Evolutionary conservation across 2,797 vertebrate genomes (phyloP), one percentile per base, ranked within the genome.

Genomic region (Enteromius afrohamiltoni): DNA sequence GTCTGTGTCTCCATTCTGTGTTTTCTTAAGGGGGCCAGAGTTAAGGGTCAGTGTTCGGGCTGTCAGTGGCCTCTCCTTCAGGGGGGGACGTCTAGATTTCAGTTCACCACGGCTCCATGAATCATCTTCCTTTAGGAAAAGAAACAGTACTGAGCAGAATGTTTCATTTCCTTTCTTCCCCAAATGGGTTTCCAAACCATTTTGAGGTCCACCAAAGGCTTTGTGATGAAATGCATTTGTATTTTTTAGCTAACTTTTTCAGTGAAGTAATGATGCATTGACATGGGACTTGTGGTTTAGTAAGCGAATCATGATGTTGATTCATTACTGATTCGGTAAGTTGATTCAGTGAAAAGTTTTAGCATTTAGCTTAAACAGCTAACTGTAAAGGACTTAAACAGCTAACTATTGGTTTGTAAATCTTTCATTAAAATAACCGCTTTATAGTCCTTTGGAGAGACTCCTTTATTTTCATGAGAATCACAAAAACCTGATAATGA

Each of bases 21-120:
- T 86, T 89, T 89, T 87, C 73, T 84, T 77, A 79, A 74, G 67
- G 71, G 58, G 58, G n/a, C 78, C 42, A 68, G 70, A 68, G 75
- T 62, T 42, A 49, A 76, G 76, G 85, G 84, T 87, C 82, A 84
- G 60, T 85, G 83, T 75, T 85, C 77, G 78, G 70, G 80, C 83
- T 55, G 26, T 42, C 23, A 70, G 37, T 51, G 31, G 85, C 84
- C 77, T 86, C 70, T 83, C 45, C 3, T 4, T 49, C 4, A 42
- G 65, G 60, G 62, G 62, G 83, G 65, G 67, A 37, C n/a, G 68
- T 79, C 21, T 78, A 80, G 73, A 68, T 80, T 69, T 79, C 69
- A 75, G 60, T 64, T 81, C 34, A 75, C 62, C 80, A 58, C 62
- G 65, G 21, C 60, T 70, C 21, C 75, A 80, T 86, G 79, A 85